Base-by-base conservation (phyloP, 2,888 invertebrate species). In the Lutraria lutraria region DNA sequence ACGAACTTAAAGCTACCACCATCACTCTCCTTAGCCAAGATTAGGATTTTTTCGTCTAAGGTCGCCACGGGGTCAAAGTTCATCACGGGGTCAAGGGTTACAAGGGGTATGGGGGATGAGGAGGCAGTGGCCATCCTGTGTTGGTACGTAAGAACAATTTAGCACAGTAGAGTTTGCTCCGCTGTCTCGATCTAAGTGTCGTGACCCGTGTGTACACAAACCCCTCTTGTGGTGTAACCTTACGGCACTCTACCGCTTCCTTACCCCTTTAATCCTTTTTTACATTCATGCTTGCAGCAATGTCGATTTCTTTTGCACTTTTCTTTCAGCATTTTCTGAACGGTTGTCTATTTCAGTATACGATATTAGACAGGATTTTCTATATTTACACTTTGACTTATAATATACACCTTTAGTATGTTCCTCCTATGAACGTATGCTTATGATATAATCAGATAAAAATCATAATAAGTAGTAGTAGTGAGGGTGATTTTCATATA, bases 61-160 rank as follows among this genome's bases (percentile, higher is more conserved):
- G 79, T 85, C 85, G 79, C 21, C 85, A 85, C 85, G 85, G 85
- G 85, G 79, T 85, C 63, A 81, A 89, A 86, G 85, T 83, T 87
- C 90, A 91, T 85, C 76, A 91, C 89, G 89, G 90, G 90, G 88
- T 88, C 90, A 63, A 86, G 89, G 92, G 92, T 86, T 81, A 81
- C 90, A 85, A 89, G 90, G 92, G 92, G 89, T 25, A 92, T 92
- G 92, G 92, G 92, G 90, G 92, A 92, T 88, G 88, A 92, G 82
- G 89, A 90, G 85, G 86, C 92, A 21, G 90, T 92, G 60, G 92
- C 90, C 87, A 89, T 92, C 52, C 84, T 92, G 34, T 92, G 92
- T 90, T 92, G 92, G 92, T 92, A 92, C 88, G 92, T 85, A 85
- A 85, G 12, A 43, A 56, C 53, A 79, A 29, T 56, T 56, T 72